Conservation (phyloP, 2,113 vertebrate species). For the Chlamydotis undulata region DNA sequence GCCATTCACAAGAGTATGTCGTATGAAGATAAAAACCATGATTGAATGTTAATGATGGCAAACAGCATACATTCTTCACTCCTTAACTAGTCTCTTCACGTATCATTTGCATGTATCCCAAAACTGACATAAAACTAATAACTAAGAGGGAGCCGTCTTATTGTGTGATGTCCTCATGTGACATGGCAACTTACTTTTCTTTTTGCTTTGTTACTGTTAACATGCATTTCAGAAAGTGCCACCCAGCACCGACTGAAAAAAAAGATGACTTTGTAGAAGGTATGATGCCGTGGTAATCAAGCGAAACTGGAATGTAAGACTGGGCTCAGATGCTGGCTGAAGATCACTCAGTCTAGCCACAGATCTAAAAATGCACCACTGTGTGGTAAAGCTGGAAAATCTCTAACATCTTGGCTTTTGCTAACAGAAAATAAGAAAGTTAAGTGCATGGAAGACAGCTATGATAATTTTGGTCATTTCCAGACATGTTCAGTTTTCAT, state of each 20-base stretch:
- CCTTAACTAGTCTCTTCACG: not conserved
- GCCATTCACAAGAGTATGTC: not conserved
- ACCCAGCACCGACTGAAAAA: conserved; percentile 25
- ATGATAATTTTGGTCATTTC: conserved; percentile 14
- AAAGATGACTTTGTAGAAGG: conserved; percentile 27
- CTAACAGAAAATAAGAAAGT: conserved; percentile 56
- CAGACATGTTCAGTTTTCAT: conserved; percentile 6
- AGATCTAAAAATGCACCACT: conserved; percentile 64
- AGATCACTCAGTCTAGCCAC: conserved; percentile 69
- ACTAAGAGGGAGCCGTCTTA: not conserved
- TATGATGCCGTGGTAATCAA: conserved; percentile 13
- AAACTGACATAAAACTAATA: not conserved
- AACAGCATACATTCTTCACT: not conserved
- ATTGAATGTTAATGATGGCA: not conserved
- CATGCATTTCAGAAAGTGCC: conserved; percentile 46
- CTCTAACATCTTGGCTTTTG: conserved; percentile 57
- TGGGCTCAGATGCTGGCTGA: conserved; percentile 51
- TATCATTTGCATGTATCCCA: not conserved
- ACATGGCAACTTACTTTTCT: not conserved
- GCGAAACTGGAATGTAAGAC: conserved; percentile 29
- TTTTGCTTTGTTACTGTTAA: conserved; percentile 34
- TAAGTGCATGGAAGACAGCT: conserved; percentile 49
- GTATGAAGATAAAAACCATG: not conserved
- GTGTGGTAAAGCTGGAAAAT: conserved; percentile 61
- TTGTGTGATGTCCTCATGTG: not conserved